Conservation (phyloP, 2,888 invertebrate species). For the Cryptocephalus moraei region DNA sequence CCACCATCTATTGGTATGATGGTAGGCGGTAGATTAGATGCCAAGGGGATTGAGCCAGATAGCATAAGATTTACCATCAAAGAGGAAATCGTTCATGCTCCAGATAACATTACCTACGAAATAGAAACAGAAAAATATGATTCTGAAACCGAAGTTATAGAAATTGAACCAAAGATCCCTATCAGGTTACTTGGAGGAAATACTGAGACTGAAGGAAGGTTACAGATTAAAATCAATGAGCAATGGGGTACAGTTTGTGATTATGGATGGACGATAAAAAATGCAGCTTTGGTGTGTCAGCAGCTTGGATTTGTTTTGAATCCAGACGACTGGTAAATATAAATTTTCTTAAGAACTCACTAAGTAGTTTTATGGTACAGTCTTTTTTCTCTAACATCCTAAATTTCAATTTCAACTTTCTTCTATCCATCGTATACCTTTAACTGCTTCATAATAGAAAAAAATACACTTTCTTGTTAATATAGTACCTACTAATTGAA, state of each 20-base stretch:
- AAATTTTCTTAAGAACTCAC: no score
- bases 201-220: conserved; percentile 73
- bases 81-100: conserved; percentile 58
- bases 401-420: no score
- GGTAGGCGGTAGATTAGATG: conserved; percentile 86
- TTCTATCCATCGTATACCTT: no score
- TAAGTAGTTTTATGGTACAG: no score
- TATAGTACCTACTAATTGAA: neutral
- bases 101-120: conserved; percentile 52
- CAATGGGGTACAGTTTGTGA: conserved; percentile 97
- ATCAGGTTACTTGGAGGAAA: conserved; percentile 75
- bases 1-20: conserved; percentile 92
- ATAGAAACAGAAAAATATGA: conserved; percentile 38
- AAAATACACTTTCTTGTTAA: neutral
- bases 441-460: no score
- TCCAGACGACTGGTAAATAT: conserved; percentile 69
- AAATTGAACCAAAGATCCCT: conserved; percentile 53
- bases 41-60: conserved; percentile 67
- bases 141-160: conserved; percentile 49
- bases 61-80: conserved; percentile 72
- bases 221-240: conserved; percentile 73
- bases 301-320: conserved; percentile 89
- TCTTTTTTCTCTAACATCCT: no score
- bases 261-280: conserved; percentile 86
- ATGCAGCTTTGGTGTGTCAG: conserved; percentile 90